Percentiles rank a stretch among this genome's conserved stretches.
Conservation (phyloP, 2,888 invertebrate species). For the Cecidostiba fungosa region DNA sequence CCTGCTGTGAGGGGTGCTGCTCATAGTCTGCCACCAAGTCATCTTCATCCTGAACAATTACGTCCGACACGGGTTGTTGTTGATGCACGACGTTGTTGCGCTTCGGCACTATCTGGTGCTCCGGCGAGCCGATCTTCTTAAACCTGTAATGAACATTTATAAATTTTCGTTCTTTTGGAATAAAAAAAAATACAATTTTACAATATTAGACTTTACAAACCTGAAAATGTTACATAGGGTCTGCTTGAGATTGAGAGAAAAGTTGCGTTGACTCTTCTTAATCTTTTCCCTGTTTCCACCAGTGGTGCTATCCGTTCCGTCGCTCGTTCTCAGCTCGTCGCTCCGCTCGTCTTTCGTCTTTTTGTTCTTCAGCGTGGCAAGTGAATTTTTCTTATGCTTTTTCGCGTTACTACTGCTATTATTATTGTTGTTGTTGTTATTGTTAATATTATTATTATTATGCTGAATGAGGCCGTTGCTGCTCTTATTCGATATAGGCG, state of each 20-base stretch:
- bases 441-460: conserved; percentile 80
- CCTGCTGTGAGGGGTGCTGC: conserved; percentile 68
- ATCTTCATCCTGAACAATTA: conserved; percentile 59
- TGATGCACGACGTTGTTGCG: conserved; percentile 50
- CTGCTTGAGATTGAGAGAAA: conserved; percentile 90
- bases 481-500: conserved; percentile 80
- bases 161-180: not conserved
- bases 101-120: conserved; percentile 72
- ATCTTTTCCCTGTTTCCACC: conserved; percentile 81
- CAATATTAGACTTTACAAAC: conserved; percentile 80
- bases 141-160: conserved; percentile 47
- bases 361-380: conserved; percentile 84
- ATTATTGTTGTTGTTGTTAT: conserved; percentile 78
- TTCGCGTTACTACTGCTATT: conserved; percentile 83
- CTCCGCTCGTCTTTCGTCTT: conserved; percentile 79
- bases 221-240: conserved; percentile 93
- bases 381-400: conserved; percentile 82
- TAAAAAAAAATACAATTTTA: not conserved
- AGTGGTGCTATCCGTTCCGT: conserved; percentile 69
- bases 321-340: conserved; percentile 66
- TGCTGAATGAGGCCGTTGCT: conserved; percentile 80
- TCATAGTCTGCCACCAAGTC: conserved; percentile 62
- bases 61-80: conserved; percentile 38
- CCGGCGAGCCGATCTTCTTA: conserved; percentile 82
- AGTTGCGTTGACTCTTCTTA: conserved; percentile 85